phyloP scores from a whole-genome alignment of 2,797 vertebrate genomes.

The Chelon auratus region DNA sequence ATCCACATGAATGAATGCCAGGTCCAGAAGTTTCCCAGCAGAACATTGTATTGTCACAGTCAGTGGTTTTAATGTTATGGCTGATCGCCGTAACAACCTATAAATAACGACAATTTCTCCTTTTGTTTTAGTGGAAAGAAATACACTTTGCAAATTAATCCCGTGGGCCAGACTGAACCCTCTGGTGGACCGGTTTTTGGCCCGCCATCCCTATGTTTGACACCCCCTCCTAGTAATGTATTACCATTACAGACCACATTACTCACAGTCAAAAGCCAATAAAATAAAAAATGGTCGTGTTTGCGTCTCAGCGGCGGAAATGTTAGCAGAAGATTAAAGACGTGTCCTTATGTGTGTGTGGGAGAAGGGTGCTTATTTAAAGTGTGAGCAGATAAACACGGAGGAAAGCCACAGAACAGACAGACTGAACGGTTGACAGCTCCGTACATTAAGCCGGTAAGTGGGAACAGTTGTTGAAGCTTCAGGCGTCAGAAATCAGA shows the following conservation, averaged over 20 bases:
- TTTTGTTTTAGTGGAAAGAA: no score
- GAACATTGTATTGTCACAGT: no score
- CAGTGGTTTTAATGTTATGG: no score
- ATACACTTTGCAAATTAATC: no score
- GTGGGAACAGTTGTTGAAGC: background rate
- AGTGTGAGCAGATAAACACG: conserved; percentile 29
- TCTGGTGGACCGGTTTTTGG: no score
- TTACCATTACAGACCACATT: conserved; percentile 2
- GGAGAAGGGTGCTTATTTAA: conserved; percentile 43
- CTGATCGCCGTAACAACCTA: no score
- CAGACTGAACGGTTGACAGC: conserved; percentile 10
- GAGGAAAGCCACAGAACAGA: conserved; percentile 38
- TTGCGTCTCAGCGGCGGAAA: conserved; percentile 24
- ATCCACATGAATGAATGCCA: no score
- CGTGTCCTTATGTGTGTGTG: conserved; percentile 8
- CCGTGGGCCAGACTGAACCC: no score
- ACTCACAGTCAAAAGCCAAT: conserved; percentile 25
- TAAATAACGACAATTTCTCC: no score
- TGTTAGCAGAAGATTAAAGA: conserved; percentile 12
- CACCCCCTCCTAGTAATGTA: background rate
- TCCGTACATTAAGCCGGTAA: conserved; percentile 3
- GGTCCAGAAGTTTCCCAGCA: no score
- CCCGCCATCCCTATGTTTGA: no score
- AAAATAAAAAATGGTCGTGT: conserved; percentile 44
- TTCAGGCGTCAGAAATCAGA: background rate